Base-by-base conservation (phyloP, 2,797 vertebrate genomes). In the Trachurus trachurus region DNA sequence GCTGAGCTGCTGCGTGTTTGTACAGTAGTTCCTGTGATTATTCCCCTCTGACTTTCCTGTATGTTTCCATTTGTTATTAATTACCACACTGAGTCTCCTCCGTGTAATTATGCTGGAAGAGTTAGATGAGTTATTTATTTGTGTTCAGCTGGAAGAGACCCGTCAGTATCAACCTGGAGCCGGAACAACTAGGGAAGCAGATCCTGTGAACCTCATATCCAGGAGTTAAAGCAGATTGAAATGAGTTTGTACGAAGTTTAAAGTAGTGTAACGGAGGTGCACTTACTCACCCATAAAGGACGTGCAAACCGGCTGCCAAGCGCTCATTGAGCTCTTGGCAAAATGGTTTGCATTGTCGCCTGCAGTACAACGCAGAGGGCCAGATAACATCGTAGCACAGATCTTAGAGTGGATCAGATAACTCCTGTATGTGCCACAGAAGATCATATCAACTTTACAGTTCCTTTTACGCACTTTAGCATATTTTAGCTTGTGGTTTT, bases 51-150 rank as follows among this genome's bases (percentile, higher is more conserved):
- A 75, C 31, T 11, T 79, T 59, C 66, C 47, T 9, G 0, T 59
- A 39, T 44, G 64, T 76, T 50, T 67, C 34, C 50, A 29, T 76
- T 80, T 77, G 57, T 63, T 34, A 71, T 84, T 88, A 87, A 89
- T 86, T 85, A 66, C 44, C 42, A 37, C 34, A 6, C n/a, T 0
- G 47, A 37, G 16, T 50, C 66, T 69, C 65, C 65, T 74, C 19
- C 13, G 68, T 80, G 58, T 69, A 83, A 80, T 87, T 66, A 45
- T 8, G 8, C 44, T 22, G 45, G 34, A 69, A n/a, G 34, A 66
- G 29, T 10, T 37, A 66, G 71, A 1, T 2, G 2, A 82, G 75
- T 54, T 88, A 34, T 82, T 80, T 66, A 60, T 81, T 78, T 82
- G 69, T 56, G 64, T 73, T 76, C 34, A 66, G 63, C 60, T 47